These are phyloP conservation scores for Tipula helvola DNA, from an alignment of 2,888 invertebrate genomes.

Conservation along the genomic window DNA sequence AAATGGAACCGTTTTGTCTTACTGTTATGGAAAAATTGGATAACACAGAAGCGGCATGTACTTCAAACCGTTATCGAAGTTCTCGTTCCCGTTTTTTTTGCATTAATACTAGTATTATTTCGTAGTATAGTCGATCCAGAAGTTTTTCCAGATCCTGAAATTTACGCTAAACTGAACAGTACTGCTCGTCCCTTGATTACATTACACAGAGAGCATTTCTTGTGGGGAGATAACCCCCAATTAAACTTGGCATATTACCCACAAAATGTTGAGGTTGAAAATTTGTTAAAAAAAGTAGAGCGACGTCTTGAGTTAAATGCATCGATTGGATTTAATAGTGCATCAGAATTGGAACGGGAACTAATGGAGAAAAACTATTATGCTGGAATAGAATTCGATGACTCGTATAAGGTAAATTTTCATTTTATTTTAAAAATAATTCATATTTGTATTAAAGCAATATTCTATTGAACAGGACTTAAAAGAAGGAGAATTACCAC, in stretches of 20 bases:
- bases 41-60: conserved; percentile 60
- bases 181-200: background rate
- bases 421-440: conserved; percentile 13
- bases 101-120: conserved; percentile 53
- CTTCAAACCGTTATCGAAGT: conserved; percentile 55
- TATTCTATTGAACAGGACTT: background rate
- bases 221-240: background rate
- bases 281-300: background rate
- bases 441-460: background rate
- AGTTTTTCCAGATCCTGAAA: conserved; percentile 16
- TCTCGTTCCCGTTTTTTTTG: conserved; percentile 50
- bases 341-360: conserved; percentile 9
- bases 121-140: conserved; percentile 51
- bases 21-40: conserved; percentile 73
- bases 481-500: conserved; percentile 22
- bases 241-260: background rate
- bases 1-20: conserved; percentile 49
- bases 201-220: background rate
- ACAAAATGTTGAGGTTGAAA: background rate
- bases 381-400: conserved; percentile 49
- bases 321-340: conserved; percentile 7
- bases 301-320: background rate
- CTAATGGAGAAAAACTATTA: conserved; percentile 16
- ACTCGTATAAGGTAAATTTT: conserved; percentile 38
- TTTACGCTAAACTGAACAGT: background rate